Base-by-base conservation (phyloP, 1,140 invertebrate species). In the Tetramorium simillimum region DNA sequence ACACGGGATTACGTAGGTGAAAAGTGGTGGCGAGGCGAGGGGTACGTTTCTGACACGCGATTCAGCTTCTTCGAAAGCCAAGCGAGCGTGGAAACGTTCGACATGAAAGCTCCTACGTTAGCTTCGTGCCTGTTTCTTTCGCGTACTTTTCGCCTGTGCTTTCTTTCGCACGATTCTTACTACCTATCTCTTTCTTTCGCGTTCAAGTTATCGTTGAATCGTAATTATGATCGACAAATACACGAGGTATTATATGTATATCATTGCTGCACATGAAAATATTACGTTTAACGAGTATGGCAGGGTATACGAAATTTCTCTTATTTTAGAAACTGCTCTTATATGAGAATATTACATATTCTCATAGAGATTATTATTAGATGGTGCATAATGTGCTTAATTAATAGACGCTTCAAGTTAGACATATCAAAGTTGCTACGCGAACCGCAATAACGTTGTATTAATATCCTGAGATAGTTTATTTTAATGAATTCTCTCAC, bases 61-160 rank as follows among this genome's bases (percentile, higher is more conserved):
- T 92, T 91, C 89, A 87, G 85, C 86, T 92, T 90, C 90, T 49
- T 85, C 80, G 86, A 90, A 90, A 86, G 84, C 85, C 60, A 60
- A 21, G 43, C 76, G 80, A 91, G 60, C 89, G 72, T 84, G 86
- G 89, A 90, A 77, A 69, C 80, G 73, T 89, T 90, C 78, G 85
- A 87, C 89, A 78, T 87, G 89, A 90, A 87, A 89, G 88, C 89
- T 87, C 78, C 77, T 87, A 87, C 86, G 76, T 90, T 90, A 53
- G 58, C 76, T 87, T 89, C 69, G 53, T 73, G 24, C 56, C 53
- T 62, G 40, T 75, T 84, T 84, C 69, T 60, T 73, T 73, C 53
- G 24, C 53, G n/a, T 73, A 60, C n/a, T 49, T 82, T n/a, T 21
- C 40, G 6, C 12, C 3, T 21, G 10, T 37, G 37, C 18, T 46